Percentiles rank a stretch among this genome's conserved stretches.
Evolutionary conservation across 2,113 vertebrate genomes (phyloP).

Genomic region (Zapornia atra): DNA sequence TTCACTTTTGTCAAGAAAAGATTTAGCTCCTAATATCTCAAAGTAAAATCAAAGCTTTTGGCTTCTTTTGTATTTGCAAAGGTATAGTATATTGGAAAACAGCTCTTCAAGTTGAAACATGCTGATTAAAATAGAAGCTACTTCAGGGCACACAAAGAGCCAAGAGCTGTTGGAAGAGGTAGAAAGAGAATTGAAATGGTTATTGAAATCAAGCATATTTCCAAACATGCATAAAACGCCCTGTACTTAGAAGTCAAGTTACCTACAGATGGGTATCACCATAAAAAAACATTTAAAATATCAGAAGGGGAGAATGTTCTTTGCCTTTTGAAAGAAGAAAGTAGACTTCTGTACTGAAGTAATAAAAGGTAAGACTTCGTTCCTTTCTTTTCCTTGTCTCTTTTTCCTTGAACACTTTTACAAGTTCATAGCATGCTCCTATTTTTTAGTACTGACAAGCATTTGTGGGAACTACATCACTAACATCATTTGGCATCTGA

Average conservation of each 20-base stretch:
- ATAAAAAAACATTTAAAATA: not conserved
- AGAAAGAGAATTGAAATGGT: not conserved
- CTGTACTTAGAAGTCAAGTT: not conserved
- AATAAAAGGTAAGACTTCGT: not conserved
- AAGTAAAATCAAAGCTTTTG: not conserved
- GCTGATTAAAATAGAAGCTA: not conserved
- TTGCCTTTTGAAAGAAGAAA: not conserved
- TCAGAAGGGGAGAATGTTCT: not conserved
- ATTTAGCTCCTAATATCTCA: not conserved
- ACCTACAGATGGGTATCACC: not conserved
- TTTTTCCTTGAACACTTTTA: too few relatives aligned
- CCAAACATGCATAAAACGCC: not conserved
- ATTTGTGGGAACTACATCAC: not conserved
- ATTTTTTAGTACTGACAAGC: not conserved
- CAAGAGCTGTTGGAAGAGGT: not conserved
- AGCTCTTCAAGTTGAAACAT: not conserved
- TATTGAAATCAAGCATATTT: not conserved
- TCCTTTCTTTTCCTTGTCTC: not conserved
- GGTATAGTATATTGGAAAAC: not conserved
- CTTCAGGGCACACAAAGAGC: not conserved
- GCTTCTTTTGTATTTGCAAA: not conserved
- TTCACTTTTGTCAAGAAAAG: not conserved
- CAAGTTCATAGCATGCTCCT: not conserved
- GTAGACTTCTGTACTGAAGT: not conserved
- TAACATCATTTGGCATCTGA: too few relatives aligned